These are phyloP conservation scores for Microcebus jonahi DNA, from an alignment of 2,113 vertebrate species.

Conservation along the genomic window DNA sequence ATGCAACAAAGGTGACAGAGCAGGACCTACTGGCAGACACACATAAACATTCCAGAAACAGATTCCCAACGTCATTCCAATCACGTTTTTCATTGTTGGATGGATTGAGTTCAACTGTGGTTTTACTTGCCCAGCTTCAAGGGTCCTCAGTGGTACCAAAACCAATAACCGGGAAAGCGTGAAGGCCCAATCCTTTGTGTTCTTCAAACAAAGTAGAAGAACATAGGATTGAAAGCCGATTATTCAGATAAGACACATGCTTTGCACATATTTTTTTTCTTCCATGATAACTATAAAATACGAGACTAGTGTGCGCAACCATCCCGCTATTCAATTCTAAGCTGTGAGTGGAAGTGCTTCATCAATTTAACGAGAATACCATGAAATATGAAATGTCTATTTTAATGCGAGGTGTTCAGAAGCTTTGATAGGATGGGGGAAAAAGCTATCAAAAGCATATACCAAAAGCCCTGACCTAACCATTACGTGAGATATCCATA, in stretches of 20 bases:
- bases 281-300: not conserved
- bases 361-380: not conserved
- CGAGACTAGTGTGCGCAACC: not conserved
- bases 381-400: not conserved
- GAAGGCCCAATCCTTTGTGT: not conserved
- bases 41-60: not conserved
- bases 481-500: too few relatives aligned
- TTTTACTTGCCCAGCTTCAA: not conserved
- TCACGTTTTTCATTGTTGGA: not conserved
- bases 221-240: not conserved
- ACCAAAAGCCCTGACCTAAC: too few relatives aligned
- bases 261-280: not conserved
- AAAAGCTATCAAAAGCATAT: not conserved
- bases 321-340: not conserved
- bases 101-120: not conserved
- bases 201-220: not conserved
- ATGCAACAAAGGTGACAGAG: not conserved
- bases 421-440: not conserved
- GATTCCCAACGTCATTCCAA: not conserved
- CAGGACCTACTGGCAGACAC: not conserved
- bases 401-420: not conserved
- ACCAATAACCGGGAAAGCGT: not conserved
- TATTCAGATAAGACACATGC: not conserved
- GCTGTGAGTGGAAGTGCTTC: not conserved
- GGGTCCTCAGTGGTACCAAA: not conserved